Base-by-base conservation (phyloP, 2,113 vertebrate genomes). In the Pelvicachromis taeniatus region DNA sequence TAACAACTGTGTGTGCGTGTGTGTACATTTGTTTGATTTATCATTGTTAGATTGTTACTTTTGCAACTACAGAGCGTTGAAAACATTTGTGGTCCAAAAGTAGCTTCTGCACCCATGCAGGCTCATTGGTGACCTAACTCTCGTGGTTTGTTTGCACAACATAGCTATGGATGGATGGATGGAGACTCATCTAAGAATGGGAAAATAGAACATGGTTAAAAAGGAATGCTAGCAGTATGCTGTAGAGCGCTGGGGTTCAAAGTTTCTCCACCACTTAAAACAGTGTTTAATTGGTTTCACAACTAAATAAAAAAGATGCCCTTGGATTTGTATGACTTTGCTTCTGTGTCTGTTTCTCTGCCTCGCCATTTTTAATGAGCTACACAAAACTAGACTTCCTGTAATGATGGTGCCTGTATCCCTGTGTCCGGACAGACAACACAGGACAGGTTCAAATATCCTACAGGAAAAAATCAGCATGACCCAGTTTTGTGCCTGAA, bases 71-170 rank as follows among this genome's bases (percentile, higher is more conserved):
- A 19, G 81, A 86, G 78, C 84, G 79, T 89, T 84, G 21, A 70
- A 84, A 83, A 70, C 54, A 38, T 78, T n/a, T 78, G 82, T 63
- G 61, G 88, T 89, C 78, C 82, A 78, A 5, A 85, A 54, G 80
- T 33, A 90, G 82, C 83, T 81, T 82, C 77, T 86, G 81, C 85
- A 70, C 35, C 31, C 77, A 26, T 58, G 42, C 87, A 78, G 91
- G 80, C 55, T 84, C 84, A 78, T 58, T 6, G 0, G 75, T 85
- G 85, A 88, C 33, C 65, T 35, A 86, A 84, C 78, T 82, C 81
- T 85, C 58, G 80, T 89, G 90, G 83, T 89, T 92, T 88, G 83
- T 91, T 91, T 93, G 94, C 91, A 93, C 94, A 94, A 83, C 42
- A 85, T 77, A 80, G 38, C 50, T 70, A 42, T 53, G 86, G 65